Evolutionary conservation across 1,140 invertebrate genomes (phyloP), one percentile per base, ranked within the genome.

Genomic region (Cherax quadricarinatus): DNA sequence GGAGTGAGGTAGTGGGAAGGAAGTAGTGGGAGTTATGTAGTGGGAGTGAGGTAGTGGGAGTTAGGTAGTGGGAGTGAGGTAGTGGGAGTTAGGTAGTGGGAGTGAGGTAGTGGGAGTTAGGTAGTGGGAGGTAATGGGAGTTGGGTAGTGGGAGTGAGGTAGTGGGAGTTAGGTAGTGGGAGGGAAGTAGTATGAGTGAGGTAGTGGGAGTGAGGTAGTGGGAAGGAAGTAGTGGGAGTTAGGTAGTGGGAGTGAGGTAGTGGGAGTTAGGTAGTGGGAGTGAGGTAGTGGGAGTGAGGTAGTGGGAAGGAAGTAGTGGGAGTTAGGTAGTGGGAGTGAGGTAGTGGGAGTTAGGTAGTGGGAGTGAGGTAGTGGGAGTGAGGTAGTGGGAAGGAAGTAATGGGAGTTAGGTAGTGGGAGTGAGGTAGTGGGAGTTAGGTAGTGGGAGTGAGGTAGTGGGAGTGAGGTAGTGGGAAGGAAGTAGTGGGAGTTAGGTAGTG

Each of bases 11-110:
- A 57, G 53, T 9, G 53, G 12, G 53, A 57, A 3, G 12, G 53
- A 57, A 24, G 18, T 14, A 85, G 82, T 57, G 82, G 57, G 82
- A 85, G 82, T 3, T 3, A 62, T 9, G 62, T 51, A 85, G 83
- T 62, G 83, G 62, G 83, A 86, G 83, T 30, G 83, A 86, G 66
- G 75, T 62, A 87, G 85, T 75, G 85, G 75, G 85, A 87, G 85
- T 53, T 41, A 78, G 66, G 75, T 21, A 87, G 66, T 49, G 62
- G 75, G 66, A 87, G 62, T 53, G 70, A 75, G 7, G 75, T 7
- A 87, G n/a, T 51, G 41, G 49, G 66, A 78, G 30, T 21, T 48
- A 75, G 24, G 48, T 30, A 87, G 66, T 75, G 62, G 75, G 62
- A 75, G 66, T 51, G 62, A 75, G 3, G 49, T 1, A 87, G 62